A percentile compares a stretch with the other conserved stretches of the same genome.
Evolutionary conservation across 2,797 vertebrate species (phyloP).

Genomic region (Semaprochilodus insignis): DNA sequence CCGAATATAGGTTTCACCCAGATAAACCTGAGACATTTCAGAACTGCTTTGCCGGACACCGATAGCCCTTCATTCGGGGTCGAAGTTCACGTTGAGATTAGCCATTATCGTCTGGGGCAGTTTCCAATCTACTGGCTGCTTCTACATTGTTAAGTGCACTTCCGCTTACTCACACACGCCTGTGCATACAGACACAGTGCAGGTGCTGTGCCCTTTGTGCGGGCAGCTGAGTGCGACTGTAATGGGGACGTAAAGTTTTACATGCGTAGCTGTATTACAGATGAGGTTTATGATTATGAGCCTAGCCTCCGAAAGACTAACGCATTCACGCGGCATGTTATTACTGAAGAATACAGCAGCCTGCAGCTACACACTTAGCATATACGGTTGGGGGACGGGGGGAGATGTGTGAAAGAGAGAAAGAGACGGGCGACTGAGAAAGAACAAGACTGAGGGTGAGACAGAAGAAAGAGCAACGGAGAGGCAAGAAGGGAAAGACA

Average conservation of each 20-base stretch:
- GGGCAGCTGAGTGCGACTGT: background rate
- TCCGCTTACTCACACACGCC: background rate
- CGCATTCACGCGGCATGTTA: background rate
- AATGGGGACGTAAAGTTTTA: conserved; percentile 22
- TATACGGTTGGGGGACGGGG: background rate
- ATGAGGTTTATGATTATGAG: conserved; percentile 1
- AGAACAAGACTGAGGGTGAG: background rate
- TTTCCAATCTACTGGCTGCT: background rate
- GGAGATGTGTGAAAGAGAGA: background rate
- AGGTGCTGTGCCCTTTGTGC: conserved; percentile 8
- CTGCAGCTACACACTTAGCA: too few relatives aligned
- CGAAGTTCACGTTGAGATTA: background rate
- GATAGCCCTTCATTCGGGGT: too few relatives aligned
- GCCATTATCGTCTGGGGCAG: background rate
- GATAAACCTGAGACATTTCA: too few relatives aligned
- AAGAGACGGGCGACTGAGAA: background rate
- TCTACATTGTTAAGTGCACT: background rate
- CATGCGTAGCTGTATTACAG: conserved; percentile 15
- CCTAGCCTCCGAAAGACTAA: conserved; percentile 1
- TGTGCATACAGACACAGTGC: background rate
- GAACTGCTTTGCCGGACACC: too few relatives aligned
- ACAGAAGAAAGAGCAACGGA: background rate
- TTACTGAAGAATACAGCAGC: background rate
- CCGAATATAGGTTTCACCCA: too few relatives aligned
- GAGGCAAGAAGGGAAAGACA: background rate